phyloP scores from a whole-genome alignment of 2,888 invertebrate genomes.

The Euphydryas editha region DNA sequence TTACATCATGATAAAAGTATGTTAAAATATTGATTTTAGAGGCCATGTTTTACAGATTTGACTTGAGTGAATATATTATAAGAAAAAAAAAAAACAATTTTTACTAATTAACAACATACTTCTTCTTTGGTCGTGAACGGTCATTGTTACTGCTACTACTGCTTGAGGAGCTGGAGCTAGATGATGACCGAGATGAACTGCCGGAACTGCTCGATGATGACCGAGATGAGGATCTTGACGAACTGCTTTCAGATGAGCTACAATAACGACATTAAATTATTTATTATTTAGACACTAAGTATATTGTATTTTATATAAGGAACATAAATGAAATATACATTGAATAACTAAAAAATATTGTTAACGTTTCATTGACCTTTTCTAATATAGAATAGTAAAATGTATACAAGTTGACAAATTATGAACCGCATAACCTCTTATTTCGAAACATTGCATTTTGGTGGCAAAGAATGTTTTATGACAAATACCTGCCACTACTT shows the following conservation, averaged over 20 bases:
- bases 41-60: no score
- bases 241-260: conserved; percentile 92
- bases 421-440: conserved; percentile 35
- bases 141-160: conserved; percentile 87
- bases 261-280: conserved; percentile 1
- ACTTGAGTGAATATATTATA: not conserved
- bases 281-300: no score
- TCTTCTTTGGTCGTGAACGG: conserved; percentile 85
- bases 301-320: not conserved
- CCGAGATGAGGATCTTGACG: conserved; percentile 90
- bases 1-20: no score
- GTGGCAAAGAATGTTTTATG: not conserved
- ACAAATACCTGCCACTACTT: conserved; percentile 86
- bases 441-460: conserved; percentile 6
- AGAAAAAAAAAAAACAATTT: not conserved
- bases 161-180: conserved; percentile 86
- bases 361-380: not conserved
- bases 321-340: not conserved
- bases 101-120: conserved; percentile 67
- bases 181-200: conserved; percentile 82
- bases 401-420: conserved; percentile 1
- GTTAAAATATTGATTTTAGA: no score
- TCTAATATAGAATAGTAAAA: not conserved
- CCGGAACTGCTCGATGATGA: conserved; percentile 91
- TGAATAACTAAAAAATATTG: not conserved